Percentiles rank a stretch among this genome's conserved stretches.
Conservation (phyloP, 2,888 invertebrate species). For the Cetonia aurata region DNA sequence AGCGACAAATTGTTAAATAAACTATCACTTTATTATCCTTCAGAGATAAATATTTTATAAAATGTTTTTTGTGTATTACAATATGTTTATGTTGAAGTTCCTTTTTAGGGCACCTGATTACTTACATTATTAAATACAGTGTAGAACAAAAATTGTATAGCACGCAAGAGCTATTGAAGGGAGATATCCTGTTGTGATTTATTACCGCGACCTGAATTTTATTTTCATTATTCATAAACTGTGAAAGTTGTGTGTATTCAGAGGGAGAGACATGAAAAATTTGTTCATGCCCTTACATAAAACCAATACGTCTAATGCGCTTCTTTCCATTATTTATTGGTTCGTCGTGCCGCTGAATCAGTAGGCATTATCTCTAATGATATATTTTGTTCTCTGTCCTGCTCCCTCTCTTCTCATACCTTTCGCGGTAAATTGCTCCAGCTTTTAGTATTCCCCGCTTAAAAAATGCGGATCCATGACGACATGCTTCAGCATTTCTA, state of each 20-base stretch:
- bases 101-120: neutral
- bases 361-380: slow-evolving; percentile 41
- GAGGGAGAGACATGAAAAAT: slow-evolving; percentile 62
- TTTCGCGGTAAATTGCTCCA: slow-evolving; percentile 13
- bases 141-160: slow-evolving; percentile 15
- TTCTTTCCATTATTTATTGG: slow-evolving; percentile 40
- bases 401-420: slow-evolving; percentile 3
- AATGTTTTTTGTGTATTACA: neutral
- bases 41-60: too few species aligned
- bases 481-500: too few species aligned
- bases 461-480: too few species aligned
- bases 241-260: slow-evolving; percentile 58
- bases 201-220: slow-evolving; percentile 58
- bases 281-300: slow-evolving; percentile 63
- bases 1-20: too few species aligned
- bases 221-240: slow-evolving; percentile 60
- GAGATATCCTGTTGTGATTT: slow-evolving; percentile 50
- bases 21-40: too few species aligned
- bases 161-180: slow-evolving; percentile 28
- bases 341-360: slow-evolving; percentile 40
- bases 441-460: slow-evolving; percentile 13
- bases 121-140: slow-evolving; percentile 12
- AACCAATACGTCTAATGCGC: slow-evolving; percentile 62
- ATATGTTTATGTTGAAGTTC: neutral
- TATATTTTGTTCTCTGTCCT: slow-evolving; percentile 37